These are phyloP conservation scores for Argyrosomus regius DNA, from an alignment of 2,797 vertebrate genomes.

Conservation along the genomic window DNA sequence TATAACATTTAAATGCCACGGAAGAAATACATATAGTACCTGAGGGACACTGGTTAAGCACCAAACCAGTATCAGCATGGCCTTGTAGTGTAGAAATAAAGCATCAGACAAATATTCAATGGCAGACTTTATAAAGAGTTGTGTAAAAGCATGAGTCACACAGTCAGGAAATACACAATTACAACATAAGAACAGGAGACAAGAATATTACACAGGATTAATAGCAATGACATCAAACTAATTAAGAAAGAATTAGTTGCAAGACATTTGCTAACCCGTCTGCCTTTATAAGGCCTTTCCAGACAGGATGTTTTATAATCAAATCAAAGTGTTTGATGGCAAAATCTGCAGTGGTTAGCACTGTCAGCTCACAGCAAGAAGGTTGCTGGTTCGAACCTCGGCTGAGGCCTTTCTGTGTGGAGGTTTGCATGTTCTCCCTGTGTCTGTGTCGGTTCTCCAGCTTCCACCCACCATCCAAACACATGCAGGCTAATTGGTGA, in stretches of 20 bases:
- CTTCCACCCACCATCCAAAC: too few species aligned
- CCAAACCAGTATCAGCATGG: constrained; percentile 17
- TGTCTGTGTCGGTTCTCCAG: too few species aligned
- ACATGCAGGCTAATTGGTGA: too few species aligned
- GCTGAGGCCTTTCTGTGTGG: too few species aligned
- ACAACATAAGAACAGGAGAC: neutral
- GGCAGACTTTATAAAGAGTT: neutral
- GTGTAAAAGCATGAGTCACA: neutral
- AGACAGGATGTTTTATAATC: neutral
- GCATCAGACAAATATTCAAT: neutral
- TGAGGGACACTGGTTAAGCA: neutral
- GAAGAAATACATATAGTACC: too few species aligned
- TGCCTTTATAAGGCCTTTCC: neutral
- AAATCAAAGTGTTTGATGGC: neutral
- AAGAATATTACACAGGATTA: neutral
- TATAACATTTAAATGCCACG: too few species aligned
- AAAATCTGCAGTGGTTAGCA: neutral
- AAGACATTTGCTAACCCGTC: neutral
- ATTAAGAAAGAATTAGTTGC: neutral
- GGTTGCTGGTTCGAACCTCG: too few species aligned
- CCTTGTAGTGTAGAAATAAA: constrained; percentile 1
- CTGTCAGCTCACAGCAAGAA: too few species aligned
- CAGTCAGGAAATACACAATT: neutral
- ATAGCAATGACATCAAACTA: neutral
- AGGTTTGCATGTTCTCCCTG: too few species aligned